Evolutionary conservation across 2,113 vertebrate species (phyloP), one percentile per base, ranked within the genome.

Genomic region (Otis tarda): DNA sequence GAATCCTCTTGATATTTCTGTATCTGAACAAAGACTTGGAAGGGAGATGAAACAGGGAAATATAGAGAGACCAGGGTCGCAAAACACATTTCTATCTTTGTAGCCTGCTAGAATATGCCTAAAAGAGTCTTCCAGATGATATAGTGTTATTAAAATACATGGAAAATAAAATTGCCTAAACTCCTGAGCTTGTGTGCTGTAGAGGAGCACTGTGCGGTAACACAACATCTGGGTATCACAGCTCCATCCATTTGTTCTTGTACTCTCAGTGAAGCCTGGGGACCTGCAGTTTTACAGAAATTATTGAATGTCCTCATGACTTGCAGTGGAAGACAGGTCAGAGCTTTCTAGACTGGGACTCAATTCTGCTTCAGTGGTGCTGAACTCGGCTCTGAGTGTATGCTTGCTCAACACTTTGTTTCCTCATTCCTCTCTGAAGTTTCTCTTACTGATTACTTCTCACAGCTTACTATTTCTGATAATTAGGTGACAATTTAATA

Each of bases 401-500:
- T 49, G 10, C 0, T 21, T 4, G 2, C n/a, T 78, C 2, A 1
- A 11, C 8, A 37, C 22, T 85, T 94, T 85, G 52, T 77, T 90
- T 92, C 89, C 53, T 82, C 31, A 45, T 69, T 53, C 16, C 9
- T 69, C 39, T 79, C 35, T 79, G 56, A 89, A 89, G 59, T 82
- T 56, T 93, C 33, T 75, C 33, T 57, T 45, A 27, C 71, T 95
- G 28, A 59, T 80, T 87, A 65, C 47, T 64, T 23, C 73, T 91
- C 65, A 55, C 53, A 79, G 67, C 25, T 94, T 94, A 91, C 65
- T 84, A 69, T 84, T 80, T 23, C 57, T 91, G 49, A 52, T 96
- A 93, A 95, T 92, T 92, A 85, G 61, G 70, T 89, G 87, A 87
- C 3, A 27, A 56, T 85, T 93, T 92, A 93, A 87, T 92, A 96